These are phyloP conservation scores for Dryocosmus kuriphilus DNA, from an alignment of 2,888 invertebrate species.

Conservation along the genomic window DNA sequence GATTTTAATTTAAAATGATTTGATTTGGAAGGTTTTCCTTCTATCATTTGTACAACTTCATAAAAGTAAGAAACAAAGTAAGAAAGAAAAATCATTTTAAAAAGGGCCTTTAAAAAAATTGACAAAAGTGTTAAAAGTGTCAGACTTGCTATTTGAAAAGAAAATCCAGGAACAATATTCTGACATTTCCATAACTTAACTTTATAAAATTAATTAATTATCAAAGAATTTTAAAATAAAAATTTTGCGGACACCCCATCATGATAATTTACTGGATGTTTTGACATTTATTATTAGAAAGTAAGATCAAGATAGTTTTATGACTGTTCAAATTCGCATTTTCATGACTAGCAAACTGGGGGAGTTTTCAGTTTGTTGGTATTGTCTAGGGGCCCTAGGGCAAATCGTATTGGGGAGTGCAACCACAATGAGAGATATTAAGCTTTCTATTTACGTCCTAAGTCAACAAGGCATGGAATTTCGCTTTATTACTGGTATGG, in stretches of 20 bases:
- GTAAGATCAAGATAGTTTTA: slow-evolving; percentile 2
- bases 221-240: too few relatives aligned
- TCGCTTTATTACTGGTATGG: slow-evolving; percentile 68
- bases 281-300: background rate
- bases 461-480: slow-evolving; percentile 72
- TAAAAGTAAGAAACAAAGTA: too few relatives aligned
- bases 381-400: slow-evolving; percentile 46
- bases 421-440: slow-evolving; percentile 73
- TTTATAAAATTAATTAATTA: too few relatives aligned
- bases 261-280: background rate
- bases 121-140: too few relatives aligned
- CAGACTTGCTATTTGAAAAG: too few relatives aligned
- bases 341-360: slow-evolving; percentile 36
- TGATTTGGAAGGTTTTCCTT: too few relatives aligned
- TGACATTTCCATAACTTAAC: too few relatives aligned
- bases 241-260: background rate
- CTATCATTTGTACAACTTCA: too few relatives aligned
- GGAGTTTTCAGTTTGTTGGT: slow-evolving; percentile 26
- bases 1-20: too few relatives aligned
- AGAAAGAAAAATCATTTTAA: too few relatives aligned
- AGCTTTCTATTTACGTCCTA: slow-evolving; percentile 72
- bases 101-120: too few relatives aligned
- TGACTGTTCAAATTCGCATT: slow-evolving; percentile 6
- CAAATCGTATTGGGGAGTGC: slow-evolving; percentile 52
- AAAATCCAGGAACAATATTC: too few relatives aligned